Evolutionary conservation across 2,888 invertebrate genomes (phyloP).

Genomic region (Andricus quercusramuli): DNA sequence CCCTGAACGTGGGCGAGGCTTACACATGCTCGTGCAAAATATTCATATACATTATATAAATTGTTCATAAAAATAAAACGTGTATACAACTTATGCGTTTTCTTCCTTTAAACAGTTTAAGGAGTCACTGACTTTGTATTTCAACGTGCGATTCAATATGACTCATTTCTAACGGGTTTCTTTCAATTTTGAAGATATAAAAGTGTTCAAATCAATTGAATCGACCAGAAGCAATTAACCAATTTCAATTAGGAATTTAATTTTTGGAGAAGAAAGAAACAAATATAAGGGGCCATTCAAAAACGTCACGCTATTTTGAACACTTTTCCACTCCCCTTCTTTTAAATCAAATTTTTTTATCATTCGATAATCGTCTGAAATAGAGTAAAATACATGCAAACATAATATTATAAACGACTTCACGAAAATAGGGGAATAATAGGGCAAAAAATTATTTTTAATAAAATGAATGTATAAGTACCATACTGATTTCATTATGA

Average conservation of each 20-base stretch:
- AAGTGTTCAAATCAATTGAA: neutral
- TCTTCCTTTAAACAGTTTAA: neutral
- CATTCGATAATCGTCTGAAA: no score
- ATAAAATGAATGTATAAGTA: no score
- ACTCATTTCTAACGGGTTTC: neutral
- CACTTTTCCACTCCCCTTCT: no score
- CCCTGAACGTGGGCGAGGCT: constrained; percentile 63
- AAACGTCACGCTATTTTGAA: no score
- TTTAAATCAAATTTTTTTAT: no score
- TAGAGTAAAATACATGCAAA: no score
- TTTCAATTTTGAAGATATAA: neutral
- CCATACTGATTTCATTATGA: no score
- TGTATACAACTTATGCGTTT: neutral
- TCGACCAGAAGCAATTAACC: neutral
- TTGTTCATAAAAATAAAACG: neutral
- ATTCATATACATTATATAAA: neutral
- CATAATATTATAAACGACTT: no score
- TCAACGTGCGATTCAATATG: neutral
- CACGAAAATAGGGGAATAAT: no score
- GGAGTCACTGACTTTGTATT: neutral
- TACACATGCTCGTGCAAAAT: neutral
- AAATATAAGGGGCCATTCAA: no score
- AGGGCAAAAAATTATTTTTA: no score
- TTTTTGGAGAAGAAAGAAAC: neutral
- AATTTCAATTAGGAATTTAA: neutral